Evolutionary conservation across 2,888 invertebrate genomes (phyloP).

Genomic region (Marronus borbonicus): DNA sequence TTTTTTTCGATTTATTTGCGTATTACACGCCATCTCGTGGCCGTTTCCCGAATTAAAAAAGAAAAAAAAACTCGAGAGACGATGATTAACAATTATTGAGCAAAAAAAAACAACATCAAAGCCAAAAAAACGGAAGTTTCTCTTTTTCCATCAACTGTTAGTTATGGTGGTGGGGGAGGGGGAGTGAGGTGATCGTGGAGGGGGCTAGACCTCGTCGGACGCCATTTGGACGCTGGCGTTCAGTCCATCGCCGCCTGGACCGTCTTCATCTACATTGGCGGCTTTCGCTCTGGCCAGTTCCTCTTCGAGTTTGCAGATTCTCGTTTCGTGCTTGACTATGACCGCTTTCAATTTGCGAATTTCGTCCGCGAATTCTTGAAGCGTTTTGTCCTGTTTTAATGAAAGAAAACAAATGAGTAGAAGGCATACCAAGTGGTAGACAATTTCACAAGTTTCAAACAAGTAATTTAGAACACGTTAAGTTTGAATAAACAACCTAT

Average conservation of each 20-base stretch:
- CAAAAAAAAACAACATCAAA: conserved; percentile 29
- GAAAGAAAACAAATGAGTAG: background rate
- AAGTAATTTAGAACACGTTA: too few relatives aligned
- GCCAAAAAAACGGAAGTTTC: conserved; percentile 30
- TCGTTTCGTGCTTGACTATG: conserved; percentile 93
- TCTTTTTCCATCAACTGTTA: background rate
- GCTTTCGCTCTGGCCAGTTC: conserved; percentile 69
- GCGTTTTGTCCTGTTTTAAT: conserved; percentile 76
- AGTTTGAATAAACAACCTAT: too few relatives aligned
- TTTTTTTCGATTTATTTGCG: conserved; percentile 20
- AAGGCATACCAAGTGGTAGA: too few relatives aligned
- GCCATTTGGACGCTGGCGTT: conserved; percentile 70
- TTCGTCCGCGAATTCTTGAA: conserved; percentile 90
- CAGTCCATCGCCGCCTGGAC: conserved; percentile 68
- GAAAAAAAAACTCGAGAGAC: background rate
- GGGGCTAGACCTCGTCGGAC: conserved; percentile 75
- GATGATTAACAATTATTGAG: conserved; percentile 17
- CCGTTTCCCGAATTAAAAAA: background rate
- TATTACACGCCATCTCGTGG: conserved; percentile 6
- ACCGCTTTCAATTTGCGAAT: conserved; percentile 94
- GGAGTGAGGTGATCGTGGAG: background rate
- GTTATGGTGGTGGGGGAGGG: background rate
- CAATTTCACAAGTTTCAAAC: too few relatives aligned
- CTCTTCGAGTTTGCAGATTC: conserved; percentile 85
- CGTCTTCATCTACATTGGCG: conserved; percentile 65